Conservation (phyloP, 1,140 invertebrate species). For the Solenopsis fugax region DNA sequence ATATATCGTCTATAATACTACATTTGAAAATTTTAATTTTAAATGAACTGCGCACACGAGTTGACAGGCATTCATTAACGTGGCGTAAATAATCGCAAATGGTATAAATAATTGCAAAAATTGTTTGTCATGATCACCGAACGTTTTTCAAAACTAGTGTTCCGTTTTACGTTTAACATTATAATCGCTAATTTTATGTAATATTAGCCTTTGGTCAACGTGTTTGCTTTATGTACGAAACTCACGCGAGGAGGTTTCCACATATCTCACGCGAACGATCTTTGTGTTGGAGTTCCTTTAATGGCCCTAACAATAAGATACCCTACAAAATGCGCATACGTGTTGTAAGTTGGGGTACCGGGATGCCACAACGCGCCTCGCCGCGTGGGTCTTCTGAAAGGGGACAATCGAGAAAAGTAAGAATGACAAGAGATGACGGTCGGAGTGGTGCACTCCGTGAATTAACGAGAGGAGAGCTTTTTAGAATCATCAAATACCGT, state of each 20-base stretch:
- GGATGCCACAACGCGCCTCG: not conserved
- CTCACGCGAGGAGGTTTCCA: slow-evolving; percentile 3
- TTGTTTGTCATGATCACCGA: not conserved
- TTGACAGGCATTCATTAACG: not conserved
- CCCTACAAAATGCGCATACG: slow-evolving; percentile 3
- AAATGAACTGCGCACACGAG: not conserved
- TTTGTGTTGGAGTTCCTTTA: not conserved
- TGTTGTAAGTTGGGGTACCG: not conserved
- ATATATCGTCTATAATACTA: not conserved
- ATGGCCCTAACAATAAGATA: slow-evolving; percentile 43
- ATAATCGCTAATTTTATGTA: slow-evolving; percentile 31
- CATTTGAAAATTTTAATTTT: not conserved
- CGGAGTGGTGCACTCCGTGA: slow-evolving; percentile 59
- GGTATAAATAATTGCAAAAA: not conserved
- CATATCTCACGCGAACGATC: slow-evolving; percentile 44
- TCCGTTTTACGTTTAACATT: not conserved
- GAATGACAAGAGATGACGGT: slow-evolving; percentile 69
- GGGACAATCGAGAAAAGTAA: slow-evolving; percentile 63
- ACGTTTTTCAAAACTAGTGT: slow-evolving; percentile 25
- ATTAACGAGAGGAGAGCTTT: slow-evolving; percentile 60
- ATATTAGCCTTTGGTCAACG: slow-evolving; percentile 17
- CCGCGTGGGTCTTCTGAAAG: slow-evolving; percentile 25
- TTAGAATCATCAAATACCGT: slow-evolving; percentile 63
- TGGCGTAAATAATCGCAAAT: not conserved
- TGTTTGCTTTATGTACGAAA: slow-evolving; percentile 30